phyloP scores from a whole-genome alignment of 2,888 invertebrate species.

The Oscheius sp. region DNA sequence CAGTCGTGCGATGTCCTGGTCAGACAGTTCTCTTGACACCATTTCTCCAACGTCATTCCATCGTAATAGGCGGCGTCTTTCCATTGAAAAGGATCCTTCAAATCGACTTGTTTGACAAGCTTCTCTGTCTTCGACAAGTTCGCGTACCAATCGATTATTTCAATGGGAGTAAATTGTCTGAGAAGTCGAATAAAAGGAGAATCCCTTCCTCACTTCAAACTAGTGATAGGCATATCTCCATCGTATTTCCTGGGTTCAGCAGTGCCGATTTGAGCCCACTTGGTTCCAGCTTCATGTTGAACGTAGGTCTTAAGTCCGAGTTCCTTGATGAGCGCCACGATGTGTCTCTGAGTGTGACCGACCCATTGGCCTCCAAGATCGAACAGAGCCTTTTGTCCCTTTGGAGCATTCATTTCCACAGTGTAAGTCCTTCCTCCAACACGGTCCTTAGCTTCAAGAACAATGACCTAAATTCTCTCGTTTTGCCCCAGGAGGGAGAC shows the following conservation, averaged over 20 bases:
- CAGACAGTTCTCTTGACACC: constrained; percentile 40
- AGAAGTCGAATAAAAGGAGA: constrained; percentile 32
- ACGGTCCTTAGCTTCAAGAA: constrained; percentile 71
- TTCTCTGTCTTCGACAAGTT: constrained; percentile 33
- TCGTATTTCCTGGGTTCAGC: constrained; percentile 41
- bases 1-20: constrained; percentile 39
- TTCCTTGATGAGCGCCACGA: constrained; percentile 70
- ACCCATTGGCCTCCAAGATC: constrained; percentile 71
- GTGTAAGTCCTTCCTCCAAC: constrained; percentile 72
- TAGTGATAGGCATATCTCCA: constrained; percentile 36
- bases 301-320: constrained; percentile 70
- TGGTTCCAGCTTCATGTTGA: constrained; percentile 60
- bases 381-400: constrained; percentile 38
- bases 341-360: constrained; percentile 71
- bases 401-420: constrained; percentile 42
- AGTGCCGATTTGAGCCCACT: constrained; percentile 60
- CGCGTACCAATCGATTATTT: constrained; percentile 33
- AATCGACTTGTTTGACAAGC: constrained; percentile 34
- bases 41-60: constrained; percentile 42
- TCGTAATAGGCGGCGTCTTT: constrained; percentile 37
- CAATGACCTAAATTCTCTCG: constrained; percentile 53
- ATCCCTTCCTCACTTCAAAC: constrained; percentile 31
- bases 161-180: constrained; percentile 39
- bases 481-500: no score
- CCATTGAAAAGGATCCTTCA: constrained; percentile 37